Base-by-base conservation (phyloP, 2,888 invertebrate species). In the Andrena fulva region DNA sequence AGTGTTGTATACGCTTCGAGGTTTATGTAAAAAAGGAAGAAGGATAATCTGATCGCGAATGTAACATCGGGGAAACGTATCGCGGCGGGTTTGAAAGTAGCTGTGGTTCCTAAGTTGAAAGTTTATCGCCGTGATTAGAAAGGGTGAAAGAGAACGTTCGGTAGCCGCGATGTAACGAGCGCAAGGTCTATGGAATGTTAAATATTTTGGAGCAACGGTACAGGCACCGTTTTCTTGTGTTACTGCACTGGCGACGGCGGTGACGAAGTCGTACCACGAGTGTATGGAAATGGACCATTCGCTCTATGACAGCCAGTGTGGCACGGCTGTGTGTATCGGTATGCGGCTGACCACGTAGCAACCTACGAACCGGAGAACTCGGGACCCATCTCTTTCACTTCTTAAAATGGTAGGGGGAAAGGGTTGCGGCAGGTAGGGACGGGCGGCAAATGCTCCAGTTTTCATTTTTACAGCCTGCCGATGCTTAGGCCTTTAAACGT, bases 361-460 rank as follows among this genome's bases (percentile, higher is more conserved):
- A 88, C 87, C 87, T 82, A 89, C 89, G 88, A 88, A 89, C 85
- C 89, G 82, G 81, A 63, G 69, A 82, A 80, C 88, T 82, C 85
- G 84, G 88, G 87, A 85, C 86, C 60, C 90, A 90, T 89, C 90
- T 90, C 90, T 90, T 90, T 90, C 90, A 90, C 90, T 89, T 90
- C 89, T 89, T 85, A 87, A 90, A 90, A 90, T 86, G 89, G 83
- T 69, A 83, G 86, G 81, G 80, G 85, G 75, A 64, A 77, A 79
- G 84, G 77, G 87, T 79, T 82, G 85, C 80, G 76, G 78, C 80
- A 84, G 80, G 88, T 87, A 88, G 84, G 82, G 80, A 75, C 85
- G 77, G 63, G 6, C 89, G 77, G 78, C 87, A 87, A 91, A 89
- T 89, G 90, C 89, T 90, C 91, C 87, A 90, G 90, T 90, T 90